Percentiles rank a stretch among this genome's conserved stretches.
phyloP scores from a whole-genome alignment of 35 echinoderm and acorn worm genomes.

The Amphiura filiformis region DNA sequence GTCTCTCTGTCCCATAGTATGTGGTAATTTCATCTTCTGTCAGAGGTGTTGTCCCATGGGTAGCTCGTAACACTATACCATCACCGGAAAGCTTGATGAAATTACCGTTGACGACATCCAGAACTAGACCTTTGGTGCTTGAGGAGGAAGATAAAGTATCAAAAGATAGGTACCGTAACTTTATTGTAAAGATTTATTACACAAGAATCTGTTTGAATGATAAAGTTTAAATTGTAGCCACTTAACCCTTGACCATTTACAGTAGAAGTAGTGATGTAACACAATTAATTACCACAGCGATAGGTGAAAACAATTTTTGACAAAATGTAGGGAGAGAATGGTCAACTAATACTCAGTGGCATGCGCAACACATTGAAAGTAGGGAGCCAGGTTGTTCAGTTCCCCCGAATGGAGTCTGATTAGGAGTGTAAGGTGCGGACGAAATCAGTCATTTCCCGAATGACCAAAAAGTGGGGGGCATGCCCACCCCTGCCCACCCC shows the following conservation, averaged over 20 bases:
- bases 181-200: neutral
- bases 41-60: conserved; percentile 59
- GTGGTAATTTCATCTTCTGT: conserved; percentile 47
- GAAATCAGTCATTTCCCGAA: too few relatives aligned
- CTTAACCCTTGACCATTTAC: neutral
- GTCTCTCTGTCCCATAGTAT: conserved; percentile 55
- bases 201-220: neutral
- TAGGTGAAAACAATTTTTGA: neutral
- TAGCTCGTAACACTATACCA: conserved; percentile 64
- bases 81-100: conserved; percentile 72
- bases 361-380: neutral
- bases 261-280: neutral
- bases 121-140: conserved; percentile 79
- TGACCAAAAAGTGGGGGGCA: too few relatives aligned
- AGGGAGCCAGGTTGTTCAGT: neutral
- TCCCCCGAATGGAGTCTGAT: too few relatives aligned
- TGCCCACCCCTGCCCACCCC: too few relatives aligned
- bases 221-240: neutral
- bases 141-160: neutral
- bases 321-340: too few relatives aligned
- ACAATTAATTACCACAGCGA: neutral
- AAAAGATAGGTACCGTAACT: neutral
- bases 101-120: conserved; percentile 63
- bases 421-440: too few relatives aligned
- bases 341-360: too few relatives aligned